These are phyloP conservation scores for Tetrao urogallus DNA, from an alignment of 2,113 vertebrate genomes.

Conservation along the genomic window DNA sequence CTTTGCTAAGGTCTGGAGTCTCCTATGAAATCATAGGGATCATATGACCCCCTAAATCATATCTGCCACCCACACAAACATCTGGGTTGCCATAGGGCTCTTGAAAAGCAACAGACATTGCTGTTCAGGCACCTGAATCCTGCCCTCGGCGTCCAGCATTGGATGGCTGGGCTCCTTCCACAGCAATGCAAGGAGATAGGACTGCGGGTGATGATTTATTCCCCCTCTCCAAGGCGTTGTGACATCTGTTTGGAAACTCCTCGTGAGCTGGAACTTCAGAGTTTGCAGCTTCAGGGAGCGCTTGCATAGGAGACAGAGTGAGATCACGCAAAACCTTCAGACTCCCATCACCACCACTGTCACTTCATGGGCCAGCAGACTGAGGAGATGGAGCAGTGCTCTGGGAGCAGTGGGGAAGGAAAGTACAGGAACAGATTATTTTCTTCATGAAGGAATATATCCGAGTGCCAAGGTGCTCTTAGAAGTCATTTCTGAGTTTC, in stretches of 20 bases:
- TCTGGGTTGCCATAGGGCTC: background rate
- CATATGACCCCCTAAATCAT: background rate
- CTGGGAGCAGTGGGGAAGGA: background rate
- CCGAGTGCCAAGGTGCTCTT: background rate
- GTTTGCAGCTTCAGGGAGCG: background rate
- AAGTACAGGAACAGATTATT: background rate
- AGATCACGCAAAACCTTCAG: background rate
- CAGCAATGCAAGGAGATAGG: background rate
- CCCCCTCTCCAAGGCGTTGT: background rate
- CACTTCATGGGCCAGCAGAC: background rate
- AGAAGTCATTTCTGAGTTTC: accelerated
- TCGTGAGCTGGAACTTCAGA: background rate
- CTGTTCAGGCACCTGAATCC: background rate
- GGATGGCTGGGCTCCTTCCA: background rate
- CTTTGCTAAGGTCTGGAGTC: background rate
- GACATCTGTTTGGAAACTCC: background rate
- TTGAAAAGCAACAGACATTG: background rate
- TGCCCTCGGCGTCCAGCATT: background rate
- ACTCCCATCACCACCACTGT: background rate
- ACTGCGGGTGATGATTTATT: background rate
- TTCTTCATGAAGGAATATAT: background rate
- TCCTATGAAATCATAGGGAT: background rate
- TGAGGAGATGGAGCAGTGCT: background rate
- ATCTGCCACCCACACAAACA: background rate
- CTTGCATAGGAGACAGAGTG: background rate